Evolutionary conservation across 2,888 invertebrate species (phyloP).

Genomic region (Apomyelois bistriatella): DNA sequence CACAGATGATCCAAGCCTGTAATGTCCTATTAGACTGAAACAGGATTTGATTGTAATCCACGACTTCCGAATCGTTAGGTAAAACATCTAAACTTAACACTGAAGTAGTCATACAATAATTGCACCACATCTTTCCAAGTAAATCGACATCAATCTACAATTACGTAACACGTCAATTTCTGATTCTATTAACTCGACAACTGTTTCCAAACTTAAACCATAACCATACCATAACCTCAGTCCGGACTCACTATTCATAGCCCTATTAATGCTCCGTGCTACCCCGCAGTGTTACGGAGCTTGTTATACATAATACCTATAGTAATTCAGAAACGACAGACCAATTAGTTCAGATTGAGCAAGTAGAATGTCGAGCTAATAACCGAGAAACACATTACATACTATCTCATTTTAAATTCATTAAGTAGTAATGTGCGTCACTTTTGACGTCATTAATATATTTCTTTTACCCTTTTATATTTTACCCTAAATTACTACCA

Average conservation of each 20-base stretch:
- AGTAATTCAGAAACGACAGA: neutral
- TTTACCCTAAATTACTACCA: too few relatives aligned
- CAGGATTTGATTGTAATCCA: too few relatives aligned
- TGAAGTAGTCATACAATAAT: too few relatives aligned
- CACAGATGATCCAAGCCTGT: too few relatives aligned
- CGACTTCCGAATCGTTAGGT: too few relatives aligned
- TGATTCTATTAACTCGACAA: neutral
- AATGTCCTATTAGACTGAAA: too few relatives aligned
- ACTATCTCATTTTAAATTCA: too few relatives aligned
- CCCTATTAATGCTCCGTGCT: neutral
- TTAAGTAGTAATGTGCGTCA: too few relatives aligned
- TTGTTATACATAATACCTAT: slow-evolving; percentile 5
- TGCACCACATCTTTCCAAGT: too few relatives aligned
- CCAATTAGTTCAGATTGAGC: neutral
- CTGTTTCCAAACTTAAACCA: neutral
- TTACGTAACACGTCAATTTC: slow-evolving; percentile 1
- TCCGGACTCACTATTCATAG: neutral
- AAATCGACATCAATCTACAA: neutral
- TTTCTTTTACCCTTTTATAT: too few relatives aligned
- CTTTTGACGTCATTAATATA: too few relatives aligned
- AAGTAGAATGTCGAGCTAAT: neutral
- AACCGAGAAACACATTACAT: neutral
- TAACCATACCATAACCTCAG: neutral
- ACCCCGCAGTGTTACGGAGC: neutral
- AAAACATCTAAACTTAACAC: too few relatives aligned